A percentile compares a stretch with the other conserved stretches of the same genome.
Evolutionary conservation across 2,797 vertebrate genomes (phyloP).

Genomic region (Apogon talboti): DNA sequence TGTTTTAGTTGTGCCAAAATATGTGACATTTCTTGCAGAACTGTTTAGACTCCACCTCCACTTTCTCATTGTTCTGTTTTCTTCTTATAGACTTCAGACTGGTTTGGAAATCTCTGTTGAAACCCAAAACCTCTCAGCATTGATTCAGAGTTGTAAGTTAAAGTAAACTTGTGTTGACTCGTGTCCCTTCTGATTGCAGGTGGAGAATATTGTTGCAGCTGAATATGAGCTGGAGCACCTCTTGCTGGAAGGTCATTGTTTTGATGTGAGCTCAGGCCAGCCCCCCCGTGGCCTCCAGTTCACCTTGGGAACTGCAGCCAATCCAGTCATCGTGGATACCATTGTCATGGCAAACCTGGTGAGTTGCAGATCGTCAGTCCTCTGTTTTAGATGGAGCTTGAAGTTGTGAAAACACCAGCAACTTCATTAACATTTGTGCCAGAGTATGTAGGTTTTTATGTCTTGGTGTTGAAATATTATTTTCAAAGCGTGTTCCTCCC

Average conservation of each 20-base stretch:
- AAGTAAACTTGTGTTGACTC: neutral
- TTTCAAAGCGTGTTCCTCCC: neutral
- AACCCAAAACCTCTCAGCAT: neutral
- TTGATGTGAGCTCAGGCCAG: conserved; percentile 96
- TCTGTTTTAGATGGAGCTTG: neutral
- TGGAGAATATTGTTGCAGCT: conserved; percentile 91
- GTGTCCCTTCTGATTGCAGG: conserved; percentile 74
- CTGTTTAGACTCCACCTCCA: too few species aligned
- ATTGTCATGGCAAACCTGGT: conserved; percentile 99
- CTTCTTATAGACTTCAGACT: neutral
- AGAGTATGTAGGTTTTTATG: neutral
- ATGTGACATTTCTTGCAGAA: too few species aligned
- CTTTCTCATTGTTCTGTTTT: conserved; percentile 11
- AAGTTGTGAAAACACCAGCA: neutral
- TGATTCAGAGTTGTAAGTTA: neutral
- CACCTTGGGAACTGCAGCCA: conserved; percentile 89
- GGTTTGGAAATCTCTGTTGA: neutral
- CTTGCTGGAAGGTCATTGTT: conserved; percentile 95
- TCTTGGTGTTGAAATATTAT: neutral
- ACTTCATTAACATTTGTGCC: neutral
- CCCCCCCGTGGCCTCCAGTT: conserved; percentile 97
- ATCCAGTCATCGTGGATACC: conserved; percentile 92
- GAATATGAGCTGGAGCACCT: conserved; percentile 96
- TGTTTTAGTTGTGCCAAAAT: too few species aligned
- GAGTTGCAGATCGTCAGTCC: conserved; percentile 28